Percentiles rank a stretch among this genome's conserved stretches.
Evolutionary conservation across 1,140 invertebrate species (phyloP).

Genomic region (Thaumatotibia leucotreta): DNA sequence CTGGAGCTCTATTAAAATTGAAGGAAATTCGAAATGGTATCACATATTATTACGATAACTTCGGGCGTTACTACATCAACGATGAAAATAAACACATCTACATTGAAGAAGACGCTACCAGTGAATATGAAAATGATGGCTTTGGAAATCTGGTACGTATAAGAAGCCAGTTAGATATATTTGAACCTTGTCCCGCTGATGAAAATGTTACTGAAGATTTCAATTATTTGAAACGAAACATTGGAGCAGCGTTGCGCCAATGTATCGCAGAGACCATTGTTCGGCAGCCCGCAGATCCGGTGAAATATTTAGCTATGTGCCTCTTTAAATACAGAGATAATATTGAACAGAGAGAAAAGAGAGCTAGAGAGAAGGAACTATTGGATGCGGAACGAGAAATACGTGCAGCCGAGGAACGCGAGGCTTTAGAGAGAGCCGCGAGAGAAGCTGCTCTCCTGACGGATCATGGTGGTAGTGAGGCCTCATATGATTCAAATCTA

Average conservation of each 20-base stretch:
- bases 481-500: constrained; percentile 61
- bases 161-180: constrained; percentile 54
- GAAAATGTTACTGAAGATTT: constrained; percentile 59
- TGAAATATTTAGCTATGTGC: constrained; percentile 51
- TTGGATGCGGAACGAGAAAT: constrained; percentile 53
- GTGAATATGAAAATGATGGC: constrained; percentile 70
- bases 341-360: constrained; percentile 56
- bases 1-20: constrained; percentile 52
- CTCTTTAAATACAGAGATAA: constrained; percentile 61
- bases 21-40: constrained; percentile 58
- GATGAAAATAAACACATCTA: constrained; percentile 61
- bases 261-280: constrained; percentile 60
- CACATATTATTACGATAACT: constrained; percentile 59
- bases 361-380: constrained; percentile 47
- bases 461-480: constrained; percentile 51
- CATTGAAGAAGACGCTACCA: constrained; percentile 49
- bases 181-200: constrained; percentile 57
- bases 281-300: constrained; percentile 59
- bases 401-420: constrained; percentile 48
- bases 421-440: constrained; percentile 46
- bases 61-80: constrained; percentile 61
- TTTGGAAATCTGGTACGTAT: constrained; percentile 67
- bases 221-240: constrained; percentile 54
- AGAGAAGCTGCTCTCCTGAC: constrained; percentile 37
- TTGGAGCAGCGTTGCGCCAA: constrained; percentile 54